A percentile compares a stretch with the other conserved stretches of the same genome.
Evolutionary conservation across 2,888 invertebrate genomes (phyloP).

Genomic region (Azorinus chamasolen): DNA sequence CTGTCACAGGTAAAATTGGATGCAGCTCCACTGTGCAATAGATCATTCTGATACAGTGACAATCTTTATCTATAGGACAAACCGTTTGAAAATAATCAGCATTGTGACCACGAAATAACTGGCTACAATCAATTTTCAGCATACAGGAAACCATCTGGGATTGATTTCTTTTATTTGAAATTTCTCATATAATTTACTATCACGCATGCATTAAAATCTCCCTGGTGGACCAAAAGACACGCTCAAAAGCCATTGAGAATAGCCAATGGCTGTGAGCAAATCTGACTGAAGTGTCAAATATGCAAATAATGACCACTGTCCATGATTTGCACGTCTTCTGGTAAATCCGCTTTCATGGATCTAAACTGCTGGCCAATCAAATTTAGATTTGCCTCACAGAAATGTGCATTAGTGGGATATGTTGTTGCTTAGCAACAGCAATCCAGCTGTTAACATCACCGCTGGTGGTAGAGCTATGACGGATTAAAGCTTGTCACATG

Average conservation of each 20-base stretch:
- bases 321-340: not conserved
- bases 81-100: no score
- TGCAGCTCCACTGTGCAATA: no score
- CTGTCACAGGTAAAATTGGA: no score
- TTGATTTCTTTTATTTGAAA: constrained; percentile 10
- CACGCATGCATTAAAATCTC: constrained; percentile 20
- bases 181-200: constrained; percentile 26
- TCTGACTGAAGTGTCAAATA: constrained; percentile 22
- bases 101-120: no score
- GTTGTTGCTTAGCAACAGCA: constrained; percentile 18
- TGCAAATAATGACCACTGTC: constrained; percentile 22
- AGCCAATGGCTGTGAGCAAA: constrained; percentile 22
- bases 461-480: not conserved
- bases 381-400: constrained; percentile 21
- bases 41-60: no score
- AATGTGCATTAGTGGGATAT: not conserved
- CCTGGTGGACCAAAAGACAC: constrained; percentile 21
- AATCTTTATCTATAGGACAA: no score
- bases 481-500: no score
- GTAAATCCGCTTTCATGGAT: constrained; percentile 7
- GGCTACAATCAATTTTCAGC: no score
- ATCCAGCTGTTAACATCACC: not conserved
- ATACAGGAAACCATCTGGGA: no score
- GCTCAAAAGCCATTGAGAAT: constrained; percentile 39
- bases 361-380: constrained; percentile 17